Conservation (phyloP, 1,140 invertebrate genomes). For the Venustaconcha ellipsiformis region DNA sequence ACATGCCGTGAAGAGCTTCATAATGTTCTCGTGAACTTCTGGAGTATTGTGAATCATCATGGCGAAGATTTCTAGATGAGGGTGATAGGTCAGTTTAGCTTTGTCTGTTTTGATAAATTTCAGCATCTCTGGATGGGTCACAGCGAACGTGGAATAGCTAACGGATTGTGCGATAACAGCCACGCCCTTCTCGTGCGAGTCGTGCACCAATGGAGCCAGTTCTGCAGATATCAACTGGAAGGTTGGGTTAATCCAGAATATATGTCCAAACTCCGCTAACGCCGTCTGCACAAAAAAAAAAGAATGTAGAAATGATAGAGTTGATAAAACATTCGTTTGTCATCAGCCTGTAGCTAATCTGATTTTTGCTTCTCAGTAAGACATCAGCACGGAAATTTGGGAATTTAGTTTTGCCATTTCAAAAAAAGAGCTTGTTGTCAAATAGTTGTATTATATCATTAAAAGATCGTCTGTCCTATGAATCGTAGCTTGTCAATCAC, state of each 20-base stretch:
- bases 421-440: too few species aligned
- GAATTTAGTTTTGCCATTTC: too few species aligned
- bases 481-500: too few species aligned
- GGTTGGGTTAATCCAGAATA: constrained; percentile 20
- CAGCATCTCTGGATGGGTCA: constrained; percentile 29
- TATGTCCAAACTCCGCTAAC: constrained; percentile 24
- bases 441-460: too few species aligned
- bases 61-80: constrained; percentile 31
- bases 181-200: constrained; percentile 26
- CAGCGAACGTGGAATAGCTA: constrained; percentile 16
- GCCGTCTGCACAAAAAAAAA: constrained; percentile 12
- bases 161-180: constrained; percentile 13
- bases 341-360: too few species aligned
- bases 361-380: too few species aligned
- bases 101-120: constrained; percentile 22
- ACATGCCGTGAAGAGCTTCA: constrained; percentile 24
- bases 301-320: background rate
- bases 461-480: too few species aligned
- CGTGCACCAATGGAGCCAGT: constrained; percentile 23
- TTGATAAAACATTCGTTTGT: too few species aligned
- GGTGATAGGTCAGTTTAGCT: constrained; percentile 8
- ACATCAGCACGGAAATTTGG: too few species aligned
- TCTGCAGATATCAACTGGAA: constrained; percentile 12
- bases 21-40: constrained; percentile 21
- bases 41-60: constrained; percentile 23